These are phyloP conservation scores for Amazona vittata DNA, from an alignment of 2,113 vertebrate genomes.

Conservation along the genomic window DNA sequence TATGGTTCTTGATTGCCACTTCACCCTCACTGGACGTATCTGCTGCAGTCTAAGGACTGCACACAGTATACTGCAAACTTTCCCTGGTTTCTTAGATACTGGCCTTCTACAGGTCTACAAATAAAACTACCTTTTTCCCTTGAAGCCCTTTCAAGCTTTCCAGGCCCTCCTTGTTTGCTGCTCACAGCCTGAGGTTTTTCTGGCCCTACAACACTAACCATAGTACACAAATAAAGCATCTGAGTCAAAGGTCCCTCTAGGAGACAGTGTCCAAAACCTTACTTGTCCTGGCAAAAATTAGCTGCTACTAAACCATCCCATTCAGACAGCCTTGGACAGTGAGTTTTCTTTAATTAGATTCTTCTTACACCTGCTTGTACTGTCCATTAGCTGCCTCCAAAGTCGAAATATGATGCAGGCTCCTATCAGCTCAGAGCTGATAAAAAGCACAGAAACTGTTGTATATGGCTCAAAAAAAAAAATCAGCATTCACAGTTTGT, in stretches of 20 bases:
- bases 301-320: background rate
- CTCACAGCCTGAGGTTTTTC: background rate
- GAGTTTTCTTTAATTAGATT: background rate
- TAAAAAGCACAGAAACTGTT: background rate
- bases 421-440: background rate
- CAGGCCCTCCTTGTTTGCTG: background rate
- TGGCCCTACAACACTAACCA: background rate
- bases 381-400: background rate
- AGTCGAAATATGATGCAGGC: background rate
- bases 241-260: background rate
- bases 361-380: background rate
- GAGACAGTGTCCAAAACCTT: background rate
- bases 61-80: background rate
- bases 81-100: background rate
- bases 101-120: background rate
- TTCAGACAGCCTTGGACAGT: background rate
- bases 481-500: background rate
- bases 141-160: background rate
- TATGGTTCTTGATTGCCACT: background rate
- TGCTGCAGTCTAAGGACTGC: background rate
- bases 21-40: background rate
- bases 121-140: background rate
- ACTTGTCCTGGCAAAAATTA: background rate
- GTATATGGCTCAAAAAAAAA: background rate
- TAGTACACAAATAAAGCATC: background rate